Evolutionary conservation across 1,140 invertebrate species (phyloP).

Genomic region (Drosophila ambigua): DNA sequence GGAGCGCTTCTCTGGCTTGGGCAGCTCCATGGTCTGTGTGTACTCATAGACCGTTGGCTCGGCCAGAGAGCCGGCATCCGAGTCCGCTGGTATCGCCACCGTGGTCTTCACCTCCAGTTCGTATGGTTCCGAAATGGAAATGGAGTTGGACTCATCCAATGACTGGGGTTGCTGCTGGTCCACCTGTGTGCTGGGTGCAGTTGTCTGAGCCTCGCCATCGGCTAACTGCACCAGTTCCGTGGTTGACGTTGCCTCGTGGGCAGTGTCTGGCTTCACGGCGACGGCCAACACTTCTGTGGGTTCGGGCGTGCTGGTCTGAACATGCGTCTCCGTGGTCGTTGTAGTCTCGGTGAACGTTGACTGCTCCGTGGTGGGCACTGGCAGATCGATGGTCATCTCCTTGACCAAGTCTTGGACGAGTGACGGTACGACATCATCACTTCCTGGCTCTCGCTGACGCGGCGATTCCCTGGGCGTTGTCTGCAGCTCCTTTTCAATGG

Average conservation of each 20-base stretch:
- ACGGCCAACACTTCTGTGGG: conserved; percentile 41
- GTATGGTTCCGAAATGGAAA: conserved; percentile 85
- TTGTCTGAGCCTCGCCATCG: conserved; percentile 84
- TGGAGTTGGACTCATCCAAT: conserved; percentile 79
- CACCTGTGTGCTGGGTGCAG: conserved; percentile 64
- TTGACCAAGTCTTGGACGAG: conserved; percentile 82
- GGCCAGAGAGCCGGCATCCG: conserved; percentile 57
- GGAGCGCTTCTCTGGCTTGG: conserved; percentile 58
- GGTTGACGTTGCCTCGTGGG: conserved; percentile 44
- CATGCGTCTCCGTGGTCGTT: conserved; percentile 83
- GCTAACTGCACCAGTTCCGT: conserved; percentile 62
- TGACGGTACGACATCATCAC: conserved; percentile 60
- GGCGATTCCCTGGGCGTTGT: conserved; percentile 84
- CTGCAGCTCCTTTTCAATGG: conserved; percentile 85
- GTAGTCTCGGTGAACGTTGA: conserved; percentile 59
- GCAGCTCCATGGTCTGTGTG: conserved; percentile 75
- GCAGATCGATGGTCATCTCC: conserved; percentile 77
- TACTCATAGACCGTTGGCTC: conserved; percentile 77
- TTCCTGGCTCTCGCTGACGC: conserved; percentile 46
- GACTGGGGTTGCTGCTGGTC: conserved; percentile 38
- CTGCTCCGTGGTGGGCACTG: conserved; percentile 69
- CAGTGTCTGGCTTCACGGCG: conserved; percentile 38
- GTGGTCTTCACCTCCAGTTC: conserved; percentile 87
- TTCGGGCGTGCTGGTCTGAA: conserved; percentile 84
- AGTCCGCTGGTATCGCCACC: conserved; percentile 85